phyloP scores from a whole-genome alignment of 2,113 vertebrate genomes.

The Poecile atricapillus region DNA sequence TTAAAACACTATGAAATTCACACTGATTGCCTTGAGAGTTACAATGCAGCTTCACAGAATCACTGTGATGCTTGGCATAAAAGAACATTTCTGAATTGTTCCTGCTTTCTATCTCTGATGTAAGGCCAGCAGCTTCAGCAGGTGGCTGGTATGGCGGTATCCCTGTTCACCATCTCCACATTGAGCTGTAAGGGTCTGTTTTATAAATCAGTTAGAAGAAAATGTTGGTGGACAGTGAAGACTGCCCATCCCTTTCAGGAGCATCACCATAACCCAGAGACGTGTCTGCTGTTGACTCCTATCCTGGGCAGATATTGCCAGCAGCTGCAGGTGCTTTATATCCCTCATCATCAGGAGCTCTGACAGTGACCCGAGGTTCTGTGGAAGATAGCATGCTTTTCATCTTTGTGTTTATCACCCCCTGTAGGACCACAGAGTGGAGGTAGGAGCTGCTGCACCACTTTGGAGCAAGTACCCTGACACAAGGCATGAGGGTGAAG shows the following conservation, averaged over 20 bases:
- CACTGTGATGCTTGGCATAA: not conserved
- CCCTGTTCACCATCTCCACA: not conserved
- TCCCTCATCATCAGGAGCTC: not conserved
- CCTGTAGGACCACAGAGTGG: not conserved
- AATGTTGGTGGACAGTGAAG: not conserved
- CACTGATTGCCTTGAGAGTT: not conserved
- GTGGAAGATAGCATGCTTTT: not conserved
- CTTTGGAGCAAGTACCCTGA: rapidly evolving
- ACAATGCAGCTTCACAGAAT: not conserved
- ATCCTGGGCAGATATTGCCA: rapidly evolving
- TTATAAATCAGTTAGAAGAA: not conserved
- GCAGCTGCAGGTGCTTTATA: not conserved
- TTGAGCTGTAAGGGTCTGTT: not conserved
- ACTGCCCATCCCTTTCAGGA: not conserved
- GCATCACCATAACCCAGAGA: not conserved
- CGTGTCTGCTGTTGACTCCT: not conserved
- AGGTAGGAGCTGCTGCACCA: not conserved
- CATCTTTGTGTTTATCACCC: not conserved
- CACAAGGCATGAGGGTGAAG: not conserved
- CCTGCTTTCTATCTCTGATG: not conserved
- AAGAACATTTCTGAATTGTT: not conserved
- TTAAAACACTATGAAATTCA: not conserved
- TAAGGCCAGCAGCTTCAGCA: not conserved
- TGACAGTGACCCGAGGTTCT: not conserved
- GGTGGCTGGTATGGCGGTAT: not conserved